Evolutionary conservation across 2,797 vertebrate genomes (phyloP).

Genomic region (Aselliscus stoliczkanus): DNA sequence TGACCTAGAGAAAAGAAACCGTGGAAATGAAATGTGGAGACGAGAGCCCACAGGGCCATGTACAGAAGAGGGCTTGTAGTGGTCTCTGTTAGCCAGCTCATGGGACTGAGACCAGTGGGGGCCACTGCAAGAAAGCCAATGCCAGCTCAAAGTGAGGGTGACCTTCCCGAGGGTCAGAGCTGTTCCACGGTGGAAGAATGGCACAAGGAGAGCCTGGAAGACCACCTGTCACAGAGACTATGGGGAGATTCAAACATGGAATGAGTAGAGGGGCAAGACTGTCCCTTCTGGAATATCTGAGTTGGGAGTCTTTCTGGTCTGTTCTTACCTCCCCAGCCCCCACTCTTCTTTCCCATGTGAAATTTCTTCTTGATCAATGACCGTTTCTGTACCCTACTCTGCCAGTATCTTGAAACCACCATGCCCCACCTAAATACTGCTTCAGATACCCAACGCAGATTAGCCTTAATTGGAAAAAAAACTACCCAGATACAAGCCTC

Average conservation of each 20-base stretch:
- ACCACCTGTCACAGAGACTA: not conserved
- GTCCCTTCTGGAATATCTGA: not conserved
- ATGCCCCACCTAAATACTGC: not conserved
- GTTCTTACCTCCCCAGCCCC: accelerated
- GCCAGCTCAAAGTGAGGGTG: not conserved
- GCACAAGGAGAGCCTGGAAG: not conserved
- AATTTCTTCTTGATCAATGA: not conserved
- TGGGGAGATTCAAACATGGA: not conserved
- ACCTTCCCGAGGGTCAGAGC: not conserved
- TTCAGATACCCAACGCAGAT: not conserved
- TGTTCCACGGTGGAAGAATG: not conserved
- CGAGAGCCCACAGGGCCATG: not conserved
- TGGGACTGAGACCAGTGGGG: not conserved
- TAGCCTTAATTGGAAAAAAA: not conserved
- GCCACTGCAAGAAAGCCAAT: not conserved
- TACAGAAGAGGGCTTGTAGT: accelerated
- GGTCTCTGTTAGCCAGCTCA: not conserved
- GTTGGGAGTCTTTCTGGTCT: not conserved
- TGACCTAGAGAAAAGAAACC: not conserved
- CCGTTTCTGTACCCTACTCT: not conserved
- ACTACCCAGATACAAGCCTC: no score
- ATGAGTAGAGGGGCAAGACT: not conserved
- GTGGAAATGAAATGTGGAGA: not conserved
- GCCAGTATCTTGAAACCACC: not conserved
- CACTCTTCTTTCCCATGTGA: not conserved